These are phyloP conservation scores for Caradrina clavipalpis DNA, from an alignment of 2,888 invertebrate species.

Conservation along the genomic window DNA sequence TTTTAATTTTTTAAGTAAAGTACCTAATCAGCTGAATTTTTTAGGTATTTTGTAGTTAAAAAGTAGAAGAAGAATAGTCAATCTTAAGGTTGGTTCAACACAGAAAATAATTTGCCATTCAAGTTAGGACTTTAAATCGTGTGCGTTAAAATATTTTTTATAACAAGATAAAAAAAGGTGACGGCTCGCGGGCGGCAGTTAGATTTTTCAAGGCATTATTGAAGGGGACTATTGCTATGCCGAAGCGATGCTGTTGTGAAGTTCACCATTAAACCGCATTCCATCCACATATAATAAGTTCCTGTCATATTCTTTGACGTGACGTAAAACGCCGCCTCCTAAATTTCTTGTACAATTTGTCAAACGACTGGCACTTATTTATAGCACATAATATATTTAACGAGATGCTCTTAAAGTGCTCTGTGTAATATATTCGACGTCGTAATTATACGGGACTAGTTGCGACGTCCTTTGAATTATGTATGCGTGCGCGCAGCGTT, in stretches of 20 bases:
- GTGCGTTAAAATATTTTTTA: too few relatives aligned
- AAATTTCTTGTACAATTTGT: conserved; percentile 63
- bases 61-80: neutral
- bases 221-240: too few relatives aligned
- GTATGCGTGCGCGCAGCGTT: conserved; percentile 70
- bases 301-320: conserved; percentile 17
- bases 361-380: conserved; percentile 72
- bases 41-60: neutral
- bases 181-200: too few relatives aligned
- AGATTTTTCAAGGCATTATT: too few relatives aligned
- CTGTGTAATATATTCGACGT: conserved; percentile 77
- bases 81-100: neutral
- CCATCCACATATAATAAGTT: neutral
- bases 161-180: too few relatives aligned
- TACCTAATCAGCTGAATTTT: neutral
- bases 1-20: neutral
- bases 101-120: too few relatives aligned
- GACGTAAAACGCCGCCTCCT: conserved; percentile 8
- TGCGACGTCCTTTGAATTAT: conserved; percentile 78
- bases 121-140: too few relatives aligned
- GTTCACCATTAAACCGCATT: neutral
- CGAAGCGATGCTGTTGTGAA: neutral
- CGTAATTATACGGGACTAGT: conserved; percentile 80
- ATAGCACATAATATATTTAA: conserved; percentile 75
- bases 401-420: conserved; percentile 70